Evolutionary conservation across 35 echinoderm and acorn worm species (phyloP), one percentile per base, ranked within the genome.

Genomic region (Apostichopus japonicus): DNA sequence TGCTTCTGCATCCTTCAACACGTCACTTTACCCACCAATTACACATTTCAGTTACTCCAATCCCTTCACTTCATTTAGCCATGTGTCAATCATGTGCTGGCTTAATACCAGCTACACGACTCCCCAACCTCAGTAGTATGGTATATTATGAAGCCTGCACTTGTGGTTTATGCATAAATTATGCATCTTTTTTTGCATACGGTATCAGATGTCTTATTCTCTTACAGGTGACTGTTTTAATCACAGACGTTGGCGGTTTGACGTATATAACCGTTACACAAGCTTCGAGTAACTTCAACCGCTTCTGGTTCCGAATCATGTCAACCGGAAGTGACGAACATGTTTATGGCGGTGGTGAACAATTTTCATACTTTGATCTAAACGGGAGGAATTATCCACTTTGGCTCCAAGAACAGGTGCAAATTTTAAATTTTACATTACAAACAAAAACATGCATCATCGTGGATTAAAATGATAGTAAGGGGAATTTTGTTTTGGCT

Each of bases 271-370:
- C 23, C 19, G 67, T 77, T 53, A 54, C 17, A 16, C 58, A 51
- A 55, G 65, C 72, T 21, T 59, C 77, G 22, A 71, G 44, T 67
- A 87, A 62, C 55, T 88, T 75, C 65, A 91, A 90, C 90, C 90
- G 93, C 27, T 55, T 61, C 51, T 77, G 24, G 65, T 90, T 77
- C 79, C 94, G 63, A 84, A n/a, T 78, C 65, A 88, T 27, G 53
- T 88, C 55, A 83, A 95, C 90, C 80, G 94, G 22, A 24, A 93
- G 54, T 95, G 94, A 92, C 24, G 97, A 99, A 90, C 91, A 96
- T 72, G 93, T 99, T 55, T 99, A 96, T 77, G 97, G 97, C 5
- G 97, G 91, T 5, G 97, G 97, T 16, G 97, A 99, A 76, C 97
- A 99, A 44, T 99, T 96, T 27, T 96, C 97, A 0, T 99, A 95